These are phyloP conservation scores for Dusona sp. DNA, from an alignment of 2,888 invertebrate species.

Conservation along the genomic window DNA sequence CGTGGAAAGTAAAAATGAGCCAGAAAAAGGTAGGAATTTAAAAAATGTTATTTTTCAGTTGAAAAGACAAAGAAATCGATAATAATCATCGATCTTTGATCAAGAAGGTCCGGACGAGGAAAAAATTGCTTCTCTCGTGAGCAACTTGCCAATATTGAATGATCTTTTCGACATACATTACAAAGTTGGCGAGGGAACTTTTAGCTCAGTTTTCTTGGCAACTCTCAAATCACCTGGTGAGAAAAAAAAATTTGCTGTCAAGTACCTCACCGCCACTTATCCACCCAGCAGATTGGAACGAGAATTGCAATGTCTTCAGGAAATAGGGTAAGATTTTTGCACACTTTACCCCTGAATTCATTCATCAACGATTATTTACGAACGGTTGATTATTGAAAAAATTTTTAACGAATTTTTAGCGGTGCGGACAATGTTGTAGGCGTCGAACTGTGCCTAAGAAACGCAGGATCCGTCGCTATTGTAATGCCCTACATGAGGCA, in stretches of 20 bases:
- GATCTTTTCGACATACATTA: constrained; percentile 89
- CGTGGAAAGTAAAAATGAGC: constrained; percentile 23
- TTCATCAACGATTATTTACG: not conserved
- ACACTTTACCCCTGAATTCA: not conserved
- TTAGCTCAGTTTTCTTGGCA: constrained; percentile 94
- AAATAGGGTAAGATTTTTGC: constrained; percentile 88
- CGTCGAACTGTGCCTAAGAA: constrained; percentile 91
- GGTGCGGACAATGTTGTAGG: constrained; percentile 93
- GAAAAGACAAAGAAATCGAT: not conserved
- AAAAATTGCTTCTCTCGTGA: constrained; percentile 84
- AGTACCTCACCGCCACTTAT: constrained; percentile 94
- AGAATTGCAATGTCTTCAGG: constrained; percentile 92
- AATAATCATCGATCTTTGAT: not conserved
- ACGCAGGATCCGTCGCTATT: constrained; percentile 92
- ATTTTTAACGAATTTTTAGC: constrained; percentile 84
- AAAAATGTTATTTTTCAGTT: not conserved
- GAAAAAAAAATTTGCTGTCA: constrained; percentile 90
- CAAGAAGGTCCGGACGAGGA: constrained; percentile 62
- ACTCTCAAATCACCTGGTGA: constrained; percentile 86
- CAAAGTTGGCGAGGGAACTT: constrained; percentile 94
- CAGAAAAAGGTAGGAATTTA: constrained; percentile 47
- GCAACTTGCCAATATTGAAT: constrained; percentile 87
- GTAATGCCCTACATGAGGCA: constrained; percentile 96
- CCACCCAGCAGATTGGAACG: constrained; percentile 93
- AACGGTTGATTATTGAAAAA: constrained; percentile 3